phyloP scores from a whole-genome alignment of 1,140 invertebrate species.

The Micrasema longulum region DNA sequence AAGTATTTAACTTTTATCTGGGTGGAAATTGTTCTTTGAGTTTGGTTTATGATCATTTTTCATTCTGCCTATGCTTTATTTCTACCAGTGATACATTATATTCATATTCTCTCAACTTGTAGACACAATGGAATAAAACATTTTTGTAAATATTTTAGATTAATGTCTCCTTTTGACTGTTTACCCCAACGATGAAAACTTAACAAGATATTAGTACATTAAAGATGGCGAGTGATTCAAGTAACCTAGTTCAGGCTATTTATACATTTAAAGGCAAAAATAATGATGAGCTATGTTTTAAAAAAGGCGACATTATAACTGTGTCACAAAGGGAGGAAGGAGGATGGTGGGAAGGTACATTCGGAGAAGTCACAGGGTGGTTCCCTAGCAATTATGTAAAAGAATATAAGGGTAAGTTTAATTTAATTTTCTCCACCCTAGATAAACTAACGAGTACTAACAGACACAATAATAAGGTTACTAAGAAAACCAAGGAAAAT shows the following conservation, averaged over 20 bases:
- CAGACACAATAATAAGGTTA: too few relatives aligned
- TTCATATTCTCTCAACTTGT: not conserved
- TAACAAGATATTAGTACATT: slow-evolving; percentile 11
- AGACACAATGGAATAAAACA: not conserved
- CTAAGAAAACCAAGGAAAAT: too few relatives aligned
- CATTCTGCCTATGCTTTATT: too few relatives aligned
- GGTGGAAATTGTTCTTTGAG: not conserved
- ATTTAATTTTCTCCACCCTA: not conserved
- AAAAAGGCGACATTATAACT: slow-evolving; percentile 96
- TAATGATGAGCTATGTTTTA: slow-evolving; percentile 97
- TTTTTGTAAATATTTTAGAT: slow-evolving; percentile 35
- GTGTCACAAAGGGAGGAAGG: slow-evolving; percentile 93
- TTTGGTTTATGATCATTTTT: not conserved
- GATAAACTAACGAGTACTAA: too few relatives aligned
- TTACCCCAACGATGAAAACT: slow-evolving; percentile 30
- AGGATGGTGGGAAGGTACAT: slow-evolving; percentile 97
- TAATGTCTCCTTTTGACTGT: slow-evolving; percentile 15
- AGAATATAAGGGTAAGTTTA: slow-evolving; percentile 77
- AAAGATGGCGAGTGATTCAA: slow-evolving; percentile 70
- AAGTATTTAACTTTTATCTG: not conserved
- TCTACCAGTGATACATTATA: too few relatives aligned
- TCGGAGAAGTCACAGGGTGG: slow-evolving; percentile 96
- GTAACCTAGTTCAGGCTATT: slow-evolving; percentile 86
- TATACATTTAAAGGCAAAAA: slow-evolving; percentile 95
- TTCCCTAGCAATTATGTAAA: slow-evolving; percentile 98